phyloP scores from a whole-genome alignment of 2,888 invertebrate species.

The Noctua fimbriata region DNA sequence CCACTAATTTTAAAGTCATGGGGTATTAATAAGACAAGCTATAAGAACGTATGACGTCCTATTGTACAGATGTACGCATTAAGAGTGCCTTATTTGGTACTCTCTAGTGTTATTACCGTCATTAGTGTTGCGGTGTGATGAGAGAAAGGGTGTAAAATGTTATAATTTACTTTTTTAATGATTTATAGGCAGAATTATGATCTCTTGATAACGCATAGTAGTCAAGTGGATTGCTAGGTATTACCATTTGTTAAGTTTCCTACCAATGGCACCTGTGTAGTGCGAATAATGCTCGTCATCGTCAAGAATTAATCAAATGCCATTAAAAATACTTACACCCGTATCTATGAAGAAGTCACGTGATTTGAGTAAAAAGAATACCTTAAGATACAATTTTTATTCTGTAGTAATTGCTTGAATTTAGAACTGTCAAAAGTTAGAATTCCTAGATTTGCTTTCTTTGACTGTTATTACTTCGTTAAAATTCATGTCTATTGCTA shows the following conservation, averaged over 20 bases:
- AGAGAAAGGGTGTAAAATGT: constrained; percentile 4
- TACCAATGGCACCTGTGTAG: background rate
- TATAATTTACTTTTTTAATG: background rate
- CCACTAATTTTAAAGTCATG: constrained; percentile 16
- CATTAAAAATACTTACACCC: too few species aligned
- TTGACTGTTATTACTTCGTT: too few species aligned
- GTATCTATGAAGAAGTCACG: too few species aligned
- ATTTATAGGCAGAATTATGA: background rate
- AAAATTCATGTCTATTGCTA: too few species aligned
- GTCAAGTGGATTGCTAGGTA: background rate
- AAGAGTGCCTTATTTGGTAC: constrained; percentile 14
- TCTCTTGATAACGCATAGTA: background rate
- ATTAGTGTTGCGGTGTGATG: background rate
- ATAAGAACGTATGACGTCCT: background rate
- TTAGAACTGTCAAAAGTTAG: too few species aligned
- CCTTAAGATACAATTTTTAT: too few species aligned
- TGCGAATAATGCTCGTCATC: background rate
- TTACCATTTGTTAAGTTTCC: background rate
- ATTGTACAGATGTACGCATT: background rate
- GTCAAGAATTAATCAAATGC: background rate
- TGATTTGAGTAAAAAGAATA: too few species aligned
- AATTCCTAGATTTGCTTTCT: too few species aligned
- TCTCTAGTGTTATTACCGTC: constrained; percentile 4
- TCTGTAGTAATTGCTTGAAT: too few species aligned
- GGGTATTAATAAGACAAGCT: constrained; percentile 44